Conservation (phyloP, 2,888 invertebrate genomes). For the Heliconius cydno region DNA sequence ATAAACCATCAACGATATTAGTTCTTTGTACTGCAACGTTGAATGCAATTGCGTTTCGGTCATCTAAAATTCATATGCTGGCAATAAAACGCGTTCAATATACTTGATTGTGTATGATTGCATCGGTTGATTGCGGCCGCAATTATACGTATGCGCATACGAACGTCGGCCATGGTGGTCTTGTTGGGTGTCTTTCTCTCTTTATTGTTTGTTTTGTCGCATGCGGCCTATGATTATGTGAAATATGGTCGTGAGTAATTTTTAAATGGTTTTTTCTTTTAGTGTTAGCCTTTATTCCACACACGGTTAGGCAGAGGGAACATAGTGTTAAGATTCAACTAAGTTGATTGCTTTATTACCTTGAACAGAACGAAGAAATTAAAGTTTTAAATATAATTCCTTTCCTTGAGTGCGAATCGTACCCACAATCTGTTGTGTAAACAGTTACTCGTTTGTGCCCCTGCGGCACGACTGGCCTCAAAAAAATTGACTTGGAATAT, state of each 20-base stretch:
- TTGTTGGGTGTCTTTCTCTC: slow-evolving; percentile 45
- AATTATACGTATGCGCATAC: slow-evolving; percentile 49
- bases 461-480: too few species aligned
- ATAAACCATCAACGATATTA: slow-evolving; percentile 39
- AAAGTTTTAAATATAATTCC: too few species aligned
- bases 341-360: too few species aligned
- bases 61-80: slow-evolving; percentile 67
- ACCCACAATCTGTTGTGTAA: too few species aligned
- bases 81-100: slow-evolving; percentile 67
- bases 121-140: slow-evolving; percentile 53
- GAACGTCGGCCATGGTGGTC: slow-evolving; percentile 51
- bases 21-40: slow-evolving; percentile 37
- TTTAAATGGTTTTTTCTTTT: background rate
- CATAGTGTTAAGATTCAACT: too few species aligned
- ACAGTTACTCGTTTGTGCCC: too few species aligned
- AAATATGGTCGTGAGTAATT: slow-evolving; percentile 73
- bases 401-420: too few species aligned
- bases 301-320: too few species aligned
- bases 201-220: slow-evolving; percentile 44
- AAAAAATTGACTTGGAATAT: too few species aligned
- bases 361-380: too few species aligned
- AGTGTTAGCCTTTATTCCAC: too few species aligned
- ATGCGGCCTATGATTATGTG: slow-evolving; percentile 65
- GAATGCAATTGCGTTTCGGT: slow-evolving; percentile 47
- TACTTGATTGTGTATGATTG: slow-evolving; percentile 67